Conservation (phyloP, 2,113 vertebrate genomes). For the Cephalopterus ornatus region DNA sequence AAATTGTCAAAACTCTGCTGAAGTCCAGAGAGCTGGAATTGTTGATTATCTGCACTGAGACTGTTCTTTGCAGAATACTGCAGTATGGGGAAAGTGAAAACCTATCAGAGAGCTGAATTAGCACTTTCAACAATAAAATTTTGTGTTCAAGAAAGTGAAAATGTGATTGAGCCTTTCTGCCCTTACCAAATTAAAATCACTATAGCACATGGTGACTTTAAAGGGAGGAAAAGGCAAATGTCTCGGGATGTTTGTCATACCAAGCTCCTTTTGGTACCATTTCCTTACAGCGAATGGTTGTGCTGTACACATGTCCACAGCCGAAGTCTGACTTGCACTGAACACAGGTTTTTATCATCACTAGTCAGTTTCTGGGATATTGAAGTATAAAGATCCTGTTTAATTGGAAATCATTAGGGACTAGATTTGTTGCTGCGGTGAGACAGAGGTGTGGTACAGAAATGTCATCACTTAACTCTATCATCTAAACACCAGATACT, state of each 20-base stretch:
- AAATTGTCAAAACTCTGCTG: not conserved
- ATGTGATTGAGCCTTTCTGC: not conserved
- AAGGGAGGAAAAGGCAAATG: not conserved
- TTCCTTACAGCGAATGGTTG: not conserved
- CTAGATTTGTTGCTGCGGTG: not conserved
- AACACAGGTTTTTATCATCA: not conserved
- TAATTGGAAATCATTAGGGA: not conserved
- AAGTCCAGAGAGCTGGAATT: not conserved
- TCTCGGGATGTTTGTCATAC: not conserved
- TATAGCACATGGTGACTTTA: not conserved
- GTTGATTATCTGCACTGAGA: not conserved
- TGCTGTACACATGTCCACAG: not conserved
- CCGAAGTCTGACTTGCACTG: not conserved
- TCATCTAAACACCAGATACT: not conserved
- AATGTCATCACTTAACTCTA: not conserved
- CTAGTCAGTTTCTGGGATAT: not conserved
- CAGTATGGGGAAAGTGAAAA: not conserved
- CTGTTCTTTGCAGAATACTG: not conserved
- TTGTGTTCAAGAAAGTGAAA: not conserved
- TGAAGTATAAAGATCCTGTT: not conserved
- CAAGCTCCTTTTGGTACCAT: not conserved
- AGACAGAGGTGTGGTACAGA: not conserved
- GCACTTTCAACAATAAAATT: conserved; percentile 4
- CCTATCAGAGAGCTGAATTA: not conserved
- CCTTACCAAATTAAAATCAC: not conserved